phyloP scores from a whole-genome alignment of 2,113 vertebrate genomes.

The Channa maculata region DNA sequence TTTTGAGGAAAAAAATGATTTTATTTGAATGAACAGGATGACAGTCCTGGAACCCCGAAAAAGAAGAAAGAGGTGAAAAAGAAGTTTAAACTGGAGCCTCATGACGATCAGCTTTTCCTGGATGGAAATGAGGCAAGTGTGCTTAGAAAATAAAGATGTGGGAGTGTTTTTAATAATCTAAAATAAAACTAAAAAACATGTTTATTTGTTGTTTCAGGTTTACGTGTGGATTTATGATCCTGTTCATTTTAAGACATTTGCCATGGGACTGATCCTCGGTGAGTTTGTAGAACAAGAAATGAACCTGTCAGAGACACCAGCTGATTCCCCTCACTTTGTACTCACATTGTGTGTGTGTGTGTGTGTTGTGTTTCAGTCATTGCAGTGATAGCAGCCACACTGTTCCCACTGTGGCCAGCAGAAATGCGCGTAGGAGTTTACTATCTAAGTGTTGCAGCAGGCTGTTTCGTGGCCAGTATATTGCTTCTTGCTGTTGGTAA shows the following conservation, averaged over 20 bases:
- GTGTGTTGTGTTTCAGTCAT: conserved; percentile 85
- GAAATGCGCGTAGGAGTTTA: conserved; percentile 99
- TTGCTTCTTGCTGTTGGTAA: conserved; percentile 96
- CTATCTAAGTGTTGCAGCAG: conserved; percentile 97
- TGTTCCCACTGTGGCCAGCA: conserved; percentile 98
- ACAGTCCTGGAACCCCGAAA: conserved; percentile 94
- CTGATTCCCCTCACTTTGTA: neutral
- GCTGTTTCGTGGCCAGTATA: conserved; percentile 98
- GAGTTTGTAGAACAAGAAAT: conserved; percentile 66
- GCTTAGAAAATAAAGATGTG: accelerated
- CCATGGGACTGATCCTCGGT: conserved; percentile 99
- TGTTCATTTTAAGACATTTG: conserved; percentile 98
- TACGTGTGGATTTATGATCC: conserved; percentile 99
- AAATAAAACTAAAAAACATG: accelerated
- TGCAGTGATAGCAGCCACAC: conserved; percentile 96
- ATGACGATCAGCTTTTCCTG: conserved; percentile 96
- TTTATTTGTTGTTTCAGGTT: conserved; percentile 81
- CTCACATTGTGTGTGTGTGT: conserved; percentile 28
- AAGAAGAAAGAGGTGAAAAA: conserved; percentile 98
- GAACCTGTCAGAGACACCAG: neutral
- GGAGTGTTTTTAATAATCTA: neutral
- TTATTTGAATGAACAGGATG: conserved; percentile 84
- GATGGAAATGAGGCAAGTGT: conserved; percentile 94
- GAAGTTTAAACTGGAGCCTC: conserved; percentile 98
- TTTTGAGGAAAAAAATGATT: neutral